These are phyloP conservation scores for Laticauda colubrina DNA, from an alignment of 2,113 vertebrate genomes.

Conservation along the genomic window DNA sequence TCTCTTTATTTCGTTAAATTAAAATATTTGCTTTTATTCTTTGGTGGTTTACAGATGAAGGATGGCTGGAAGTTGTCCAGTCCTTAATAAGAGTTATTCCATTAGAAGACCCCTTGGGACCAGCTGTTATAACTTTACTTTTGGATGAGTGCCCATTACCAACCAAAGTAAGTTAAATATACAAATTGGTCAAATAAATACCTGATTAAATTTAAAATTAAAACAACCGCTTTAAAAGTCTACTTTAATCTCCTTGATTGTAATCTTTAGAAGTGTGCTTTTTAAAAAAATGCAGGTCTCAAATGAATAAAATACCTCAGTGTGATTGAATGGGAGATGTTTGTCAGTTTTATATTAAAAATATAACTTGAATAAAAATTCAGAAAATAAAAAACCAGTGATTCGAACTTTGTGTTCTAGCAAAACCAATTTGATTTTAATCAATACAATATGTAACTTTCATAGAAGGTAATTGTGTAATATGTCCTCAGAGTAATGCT, in stretches of 20 bases:
- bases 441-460: neutral
- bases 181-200: neutral
- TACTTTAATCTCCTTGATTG: neutral
- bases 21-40: slow-evolving; percentile 59
- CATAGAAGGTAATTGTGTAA: neutral
- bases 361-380: neutral
- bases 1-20: slow-evolving; percentile 21
- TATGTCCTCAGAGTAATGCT: neutral
- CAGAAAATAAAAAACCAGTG: neutral
- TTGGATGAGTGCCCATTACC: slow-evolving; percentile 96
- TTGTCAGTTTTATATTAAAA: neutral
- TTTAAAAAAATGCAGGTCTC: neutral
- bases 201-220: neutral
- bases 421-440: neutral
- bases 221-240: neutral
- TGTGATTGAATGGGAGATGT: neutral
- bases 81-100: slow-evolving; percentile 98
- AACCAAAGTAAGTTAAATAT: slow-evolving; percentile 85
- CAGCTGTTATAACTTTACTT: slow-evolving; percentile 96
- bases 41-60: slow-evolving; percentile 82
- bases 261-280: neutral
- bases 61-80: slow-evolving; percentile 97
- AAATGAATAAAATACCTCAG: neutral
- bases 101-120: slow-evolving; percentile 94
- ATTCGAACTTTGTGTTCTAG: neutral